Conservation (phyloP, 1,140 invertebrate species). For the Proctacanthus coquilletti region DNA sequence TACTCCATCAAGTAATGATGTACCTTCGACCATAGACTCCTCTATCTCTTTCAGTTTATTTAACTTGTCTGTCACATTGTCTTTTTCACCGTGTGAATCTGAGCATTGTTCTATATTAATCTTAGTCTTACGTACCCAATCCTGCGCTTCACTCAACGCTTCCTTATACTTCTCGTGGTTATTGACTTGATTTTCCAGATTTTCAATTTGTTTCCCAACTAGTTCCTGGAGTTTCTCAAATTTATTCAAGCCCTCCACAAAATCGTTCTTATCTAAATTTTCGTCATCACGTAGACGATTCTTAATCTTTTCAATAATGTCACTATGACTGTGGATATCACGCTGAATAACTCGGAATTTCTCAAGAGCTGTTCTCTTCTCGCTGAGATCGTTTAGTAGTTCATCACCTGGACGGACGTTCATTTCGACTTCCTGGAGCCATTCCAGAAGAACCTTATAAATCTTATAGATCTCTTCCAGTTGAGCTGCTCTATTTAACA, state of each 20-base stretch:
- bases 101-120: conserved; percentile 71
- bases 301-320: conserved; percentile 57
- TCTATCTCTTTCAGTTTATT: conserved; percentile 53
- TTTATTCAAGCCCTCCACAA: conserved; percentile 48
- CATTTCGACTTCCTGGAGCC: conserved; percentile 72
- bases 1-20: conserved; percentile 54
- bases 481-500: conserved; percentile 50
- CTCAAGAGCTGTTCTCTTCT: conserved; percentile 74
- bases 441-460: conserved; percentile 60
- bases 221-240: conserved; percentile 51
- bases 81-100: conserved; percentile 68
- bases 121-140: conserved; percentile 74
- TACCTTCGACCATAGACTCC: conserved; percentile 48
- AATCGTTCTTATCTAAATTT: conserved; percentile 47
- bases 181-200: conserved; percentile 65
- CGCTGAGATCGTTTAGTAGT: conserved; percentile 67
- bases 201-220: conserved; percentile 49
- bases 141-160: conserved; percentile 62
- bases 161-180: conserved; percentile 77
- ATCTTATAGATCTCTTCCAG: conserved; percentile 74
- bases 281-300: conserved; percentile 45
- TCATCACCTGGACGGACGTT: conserved; percentile 57
- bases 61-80: conserved; percentile 54
- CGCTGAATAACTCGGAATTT: conserved; percentile 62
- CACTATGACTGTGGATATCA: conserved; percentile 59